Evolutionary conservation across 1,140 invertebrate genomes (phyloP).

Genomic region (Monochamus saltuarius): DNA sequence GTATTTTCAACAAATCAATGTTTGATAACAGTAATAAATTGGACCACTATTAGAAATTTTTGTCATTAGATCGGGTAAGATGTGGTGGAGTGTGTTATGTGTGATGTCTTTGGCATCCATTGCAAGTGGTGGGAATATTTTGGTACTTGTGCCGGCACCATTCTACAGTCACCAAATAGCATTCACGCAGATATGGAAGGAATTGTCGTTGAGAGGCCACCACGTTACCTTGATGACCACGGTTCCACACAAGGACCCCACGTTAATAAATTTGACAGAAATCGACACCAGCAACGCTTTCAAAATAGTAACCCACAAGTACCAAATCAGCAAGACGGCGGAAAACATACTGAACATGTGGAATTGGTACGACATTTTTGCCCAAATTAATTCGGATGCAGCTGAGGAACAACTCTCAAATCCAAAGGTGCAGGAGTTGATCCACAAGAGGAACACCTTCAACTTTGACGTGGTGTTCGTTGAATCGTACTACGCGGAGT

Average conservation of each 20-base stretch:
- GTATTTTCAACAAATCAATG: too few relatives aligned
- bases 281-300: constrained; percentile 3
- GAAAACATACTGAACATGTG: background rate
- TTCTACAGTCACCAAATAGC: constrained; percentile 1
- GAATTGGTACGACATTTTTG: background rate
- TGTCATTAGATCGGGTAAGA: too few relatives aligned
- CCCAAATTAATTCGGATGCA: background rate
- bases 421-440: constrained; percentile 2
- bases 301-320: background rate
- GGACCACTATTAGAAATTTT: too few relatives aligned
- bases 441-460: background rate
- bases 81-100: background rate
- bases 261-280: constrained; percentile 3
- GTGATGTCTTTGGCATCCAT: background rate
- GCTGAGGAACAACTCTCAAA: background rate
- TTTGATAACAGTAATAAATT: too few relatives aligned
- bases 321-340: background rate
- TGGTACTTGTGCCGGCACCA: background rate
- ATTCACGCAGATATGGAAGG: constrained; percentile 4
- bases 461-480: constrained; percentile 1
- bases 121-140: background rate
- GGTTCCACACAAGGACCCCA: background rate
- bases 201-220: constrained; percentile 11
- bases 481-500: background rate
- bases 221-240: constrained; percentile 8